Evolutionary conservation across 2,113 vertebrate genomes (phyloP), one percentile per base, ranked within the genome.

Genomic region (Nannospalax galili): DNA sequence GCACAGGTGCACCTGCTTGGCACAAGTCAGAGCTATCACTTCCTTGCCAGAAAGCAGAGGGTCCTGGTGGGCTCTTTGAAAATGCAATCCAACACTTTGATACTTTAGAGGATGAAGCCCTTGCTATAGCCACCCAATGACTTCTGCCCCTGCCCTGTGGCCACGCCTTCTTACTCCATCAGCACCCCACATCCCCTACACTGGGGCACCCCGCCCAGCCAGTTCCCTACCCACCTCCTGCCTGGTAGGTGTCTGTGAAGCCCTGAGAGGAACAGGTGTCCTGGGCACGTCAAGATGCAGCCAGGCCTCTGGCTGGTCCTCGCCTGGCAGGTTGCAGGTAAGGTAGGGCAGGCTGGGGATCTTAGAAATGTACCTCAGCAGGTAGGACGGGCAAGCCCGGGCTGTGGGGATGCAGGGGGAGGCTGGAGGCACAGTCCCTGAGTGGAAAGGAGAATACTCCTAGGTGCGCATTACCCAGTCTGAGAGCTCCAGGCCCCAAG

Each of bases 241-340:
- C 35, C 64, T 16, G 32, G 7, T 17, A 30, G 0, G 5, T 20
- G 65, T 40, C 37, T 0, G 32, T 42, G 3, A 42, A 30, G 88
- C 56, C 45, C 1, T 3, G n/a, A 65, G 0, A 48, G 42, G 52
- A 72, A 40, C 89, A 32, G 85, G 73, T 16, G 91, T 78, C 35
- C 42, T 9, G 20, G 28, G 48, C 45, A 10, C 3, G 5, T 80
- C 81, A 20, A 74, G 90, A 96, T 97, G 97, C 90, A 37, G 91
- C 95, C 16, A 20, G 9, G 75, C 72, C 91, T 95, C 22, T 95
- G 97, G 86, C 91, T 97, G 45, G 73, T 95, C 52, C 72, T 98
- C 32, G 73, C 85, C 2, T 8, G 77, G 17, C 96, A 96, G 78
- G 32, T 95, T 1, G 10, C 96, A 91, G 96, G 97, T 98, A 91